These are phyloP conservation scores for Stictocephala bisonia DNA, from an alignment of 2,888 invertebrate genomes.

Conservation along the genomic window DNA sequence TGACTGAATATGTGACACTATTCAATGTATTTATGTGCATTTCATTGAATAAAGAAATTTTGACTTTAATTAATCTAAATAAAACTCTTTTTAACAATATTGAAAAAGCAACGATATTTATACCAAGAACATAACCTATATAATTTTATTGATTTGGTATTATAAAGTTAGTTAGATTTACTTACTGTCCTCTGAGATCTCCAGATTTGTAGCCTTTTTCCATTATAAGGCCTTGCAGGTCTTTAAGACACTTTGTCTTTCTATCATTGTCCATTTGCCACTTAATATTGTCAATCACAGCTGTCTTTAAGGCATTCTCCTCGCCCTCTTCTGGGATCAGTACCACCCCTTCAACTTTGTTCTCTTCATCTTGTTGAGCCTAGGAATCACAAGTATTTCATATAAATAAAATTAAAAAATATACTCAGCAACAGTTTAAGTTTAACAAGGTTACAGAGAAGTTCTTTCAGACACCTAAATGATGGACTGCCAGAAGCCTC, in stretches of 20 bases:
- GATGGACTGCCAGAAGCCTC: neutral
- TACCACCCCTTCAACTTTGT: constrained; percentile 70
- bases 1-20: neutral
- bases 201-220: constrained; percentile 83
- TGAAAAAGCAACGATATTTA: no score
- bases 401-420: neutral
- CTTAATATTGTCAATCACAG: constrained; percentile 76
- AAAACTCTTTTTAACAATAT: no score
- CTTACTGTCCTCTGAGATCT: constrained; percentile 89
- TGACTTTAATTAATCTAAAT: neutral
- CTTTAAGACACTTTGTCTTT: constrained; percentile 83
- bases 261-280: constrained; percentile 87
- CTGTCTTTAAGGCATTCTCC: constrained; percentile 70
- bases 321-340: constrained; percentile 68
- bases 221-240: constrained; percentile 93
- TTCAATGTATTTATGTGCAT: no score
- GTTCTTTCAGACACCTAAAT: no score
- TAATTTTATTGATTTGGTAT: no score
- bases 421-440: no score
- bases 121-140: no score
- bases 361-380: constrained; percentile 70
- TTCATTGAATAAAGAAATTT: neutral
- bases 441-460: neutral
- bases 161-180: no score
- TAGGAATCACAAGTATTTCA: constrained; percentile 54